These are phyloP conservation scores for Macroglossus sobrinus DNA, from an alignment of 2,113 vertebrate genomes.

Conservation along the genomic window DNA sequence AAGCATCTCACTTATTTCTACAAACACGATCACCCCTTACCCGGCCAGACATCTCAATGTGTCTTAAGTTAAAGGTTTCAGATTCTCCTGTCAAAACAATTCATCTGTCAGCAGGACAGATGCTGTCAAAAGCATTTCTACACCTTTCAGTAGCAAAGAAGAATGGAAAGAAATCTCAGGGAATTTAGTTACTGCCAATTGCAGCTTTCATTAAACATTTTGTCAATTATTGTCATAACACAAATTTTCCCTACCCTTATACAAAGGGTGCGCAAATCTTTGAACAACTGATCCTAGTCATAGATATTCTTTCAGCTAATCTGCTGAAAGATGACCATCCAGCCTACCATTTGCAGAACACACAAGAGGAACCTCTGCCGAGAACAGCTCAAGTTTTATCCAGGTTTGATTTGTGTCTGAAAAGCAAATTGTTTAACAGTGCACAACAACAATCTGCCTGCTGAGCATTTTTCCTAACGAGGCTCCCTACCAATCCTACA, in stretches of 20 bases:
- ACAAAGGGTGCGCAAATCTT: slow-evolving; percentile 85
- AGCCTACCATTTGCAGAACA: slow-evolving; percentile 78
- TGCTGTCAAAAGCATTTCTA: slow-evolving; percentile 73
- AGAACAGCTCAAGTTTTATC: slow-evolving; percentile 43
- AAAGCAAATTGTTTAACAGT: slow-evolving; percentile 5
- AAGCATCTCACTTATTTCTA: slow-evolving; percentile 46
- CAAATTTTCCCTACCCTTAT: slow-evolving; percentile 76
- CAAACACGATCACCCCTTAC: not conserved
- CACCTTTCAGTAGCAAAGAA: slow-evolving; percentile 78
- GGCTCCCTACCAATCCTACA: not conserved
- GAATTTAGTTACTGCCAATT: slow-evolving; percentile 76
- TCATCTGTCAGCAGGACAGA: slow-evolving; percentile 77
- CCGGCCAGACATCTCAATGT: slow-evolving; percentile 54
- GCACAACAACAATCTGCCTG: not conserved
- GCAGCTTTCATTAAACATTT: slow-evolving; percentile 85
- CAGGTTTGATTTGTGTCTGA: not conserved
- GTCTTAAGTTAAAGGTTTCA: slow-evolving; percentile 70
- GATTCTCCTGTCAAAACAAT: slow-evolving; percentile 71
- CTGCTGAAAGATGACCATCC: slow-evolving; percentile 85
- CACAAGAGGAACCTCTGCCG: slow-evolving; percentile 15
- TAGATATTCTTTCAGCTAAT: slow-evolving; percentile 86
- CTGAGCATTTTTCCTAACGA: not conserved
- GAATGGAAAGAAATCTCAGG: slow-evolving; percentile 60
- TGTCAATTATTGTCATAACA: slow-evolving; percentile 85
- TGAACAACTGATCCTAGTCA: slow-evolving; percentile 80